Percentiles rank a stretch among this genome's conserved stretches.
Conservation (phyloP, 1,140 invertebrate species). For the Drosophila sp. region DNA sequence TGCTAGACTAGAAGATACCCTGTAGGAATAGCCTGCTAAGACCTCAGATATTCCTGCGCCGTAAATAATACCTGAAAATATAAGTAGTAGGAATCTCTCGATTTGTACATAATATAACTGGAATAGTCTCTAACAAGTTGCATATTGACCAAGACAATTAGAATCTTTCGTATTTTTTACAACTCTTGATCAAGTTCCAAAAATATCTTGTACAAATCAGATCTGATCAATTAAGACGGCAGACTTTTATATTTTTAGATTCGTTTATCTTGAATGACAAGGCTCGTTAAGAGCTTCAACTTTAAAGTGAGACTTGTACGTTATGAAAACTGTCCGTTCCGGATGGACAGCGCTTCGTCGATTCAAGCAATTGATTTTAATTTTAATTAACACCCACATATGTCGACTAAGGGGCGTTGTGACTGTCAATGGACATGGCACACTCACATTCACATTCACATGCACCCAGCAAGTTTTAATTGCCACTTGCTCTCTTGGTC, state of each 20-base stretch:
- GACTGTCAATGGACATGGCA: slow-evolving; percentile 30
- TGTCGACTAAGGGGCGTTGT: slow-evolving; percentile 6
- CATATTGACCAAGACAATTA: slow-evolving; percentile 44
- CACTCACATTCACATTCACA: slow-evolving; percentile 12
- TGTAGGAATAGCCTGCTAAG: background rate
- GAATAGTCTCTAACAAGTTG: no score
- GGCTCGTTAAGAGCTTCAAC: slow-evolving; percentile 1
- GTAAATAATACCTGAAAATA: no score
- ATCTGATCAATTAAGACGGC: slow-evolving; percentile 2
- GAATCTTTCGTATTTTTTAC: slow-evolving; percentile 59
- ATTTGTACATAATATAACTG: no score
- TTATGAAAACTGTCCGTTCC: no score
- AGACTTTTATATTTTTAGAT: slow-evolving; percentile 45
- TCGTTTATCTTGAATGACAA: slow-evolving; percentile 18
- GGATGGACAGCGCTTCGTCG: slow-evolving; percentile 3
- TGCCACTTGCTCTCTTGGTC: slow-evolving; percentile 75
- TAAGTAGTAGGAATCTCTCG: no score
- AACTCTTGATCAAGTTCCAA: slow-evolving; percentile 3
- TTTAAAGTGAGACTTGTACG: slow-evolving; percentile 7
- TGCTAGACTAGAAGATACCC: slow-evolving; percentile 4
- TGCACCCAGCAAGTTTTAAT: slow-evolving; percentile 57
- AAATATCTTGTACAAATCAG: slow-evolving; percentile 56
- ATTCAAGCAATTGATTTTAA: slow-evolving; percentile 68
- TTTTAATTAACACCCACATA: slow-evolving; percentile 76
- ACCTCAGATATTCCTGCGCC: no score